Percentiles rank a stretch among this genome's conserved stretches.
Evolutionary conservation across 1,140 invertebrate species (phyloP).

Genomic region (Andricus grossulariae): DNA sequence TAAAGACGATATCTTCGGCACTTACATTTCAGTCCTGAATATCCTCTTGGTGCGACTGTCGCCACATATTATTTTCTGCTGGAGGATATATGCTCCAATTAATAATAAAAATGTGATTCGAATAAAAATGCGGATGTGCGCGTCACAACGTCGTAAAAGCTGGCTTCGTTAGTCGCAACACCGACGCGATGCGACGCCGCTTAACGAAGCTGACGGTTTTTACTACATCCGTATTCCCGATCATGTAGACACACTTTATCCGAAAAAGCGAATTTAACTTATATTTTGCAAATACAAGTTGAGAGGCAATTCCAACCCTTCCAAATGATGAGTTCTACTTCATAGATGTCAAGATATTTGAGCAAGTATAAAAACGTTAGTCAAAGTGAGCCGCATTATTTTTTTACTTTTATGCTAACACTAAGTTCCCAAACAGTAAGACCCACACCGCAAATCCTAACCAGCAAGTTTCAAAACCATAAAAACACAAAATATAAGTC

Average conservation of each 20-base stretch:
- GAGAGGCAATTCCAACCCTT: not conserved
- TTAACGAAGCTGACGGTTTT: slow-evolving; percentile 13
- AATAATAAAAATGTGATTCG: slow-evolving; percentile 37
- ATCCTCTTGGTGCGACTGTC: not conserved
- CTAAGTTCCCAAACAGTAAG: too few relatives aligned
- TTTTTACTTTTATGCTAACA: too few relatives aligned
- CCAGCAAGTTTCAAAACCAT: too few relatives aligned
- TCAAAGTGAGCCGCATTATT: too few relatives aligned
- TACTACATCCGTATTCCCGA: slow-evolving; percentile 5
- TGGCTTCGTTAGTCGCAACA: not conserved
- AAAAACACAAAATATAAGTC: too few relatives aligned
- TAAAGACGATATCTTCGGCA: slow-evolving; percentile 26
- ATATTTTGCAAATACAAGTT: not conserved
- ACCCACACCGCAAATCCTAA: too few relatives aligned
- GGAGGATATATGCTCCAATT: slow-evolving; percentile 8
- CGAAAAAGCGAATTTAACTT: not conserved
- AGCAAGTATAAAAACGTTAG: too few relatives aligned
- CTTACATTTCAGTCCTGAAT: not conserved
- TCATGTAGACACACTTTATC: not conserved
- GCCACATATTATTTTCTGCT: not conserved
- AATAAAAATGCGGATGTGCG: slow-evolving; percentile 48
- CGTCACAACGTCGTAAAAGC: slow-evolving; percentile 46
- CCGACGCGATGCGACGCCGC: not conserved
- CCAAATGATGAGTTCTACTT: too few relatives aligned
- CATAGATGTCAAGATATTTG: too few relatives aligned